Evolutionary conservation across 2,797 vertebrate genomes (phyloP).

Genomic region (Zalophus californianus): DNA sequence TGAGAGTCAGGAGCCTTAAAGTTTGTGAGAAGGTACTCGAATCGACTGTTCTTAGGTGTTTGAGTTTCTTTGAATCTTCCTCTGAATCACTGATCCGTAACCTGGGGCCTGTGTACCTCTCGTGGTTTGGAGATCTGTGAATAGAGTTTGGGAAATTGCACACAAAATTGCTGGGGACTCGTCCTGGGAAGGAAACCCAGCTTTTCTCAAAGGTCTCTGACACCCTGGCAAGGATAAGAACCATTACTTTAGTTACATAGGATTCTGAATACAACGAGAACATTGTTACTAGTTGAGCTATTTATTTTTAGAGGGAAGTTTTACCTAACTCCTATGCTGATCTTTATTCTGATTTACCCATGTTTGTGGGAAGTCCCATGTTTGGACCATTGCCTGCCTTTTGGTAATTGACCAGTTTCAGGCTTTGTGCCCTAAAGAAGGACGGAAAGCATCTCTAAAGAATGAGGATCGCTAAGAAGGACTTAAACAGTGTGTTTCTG

Average conservation of each 20-base stretch:
- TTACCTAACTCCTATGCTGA: not conserved
- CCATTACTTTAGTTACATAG: not conserved
- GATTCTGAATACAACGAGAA: not conserved
- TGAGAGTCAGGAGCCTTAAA: not conserved
- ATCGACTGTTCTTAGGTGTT: not conserved
- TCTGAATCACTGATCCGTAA: not conserved
- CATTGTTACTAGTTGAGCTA: not conserved
- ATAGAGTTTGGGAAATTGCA: not conserved
- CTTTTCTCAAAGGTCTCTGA: not conserved
- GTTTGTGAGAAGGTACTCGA: not conserved
- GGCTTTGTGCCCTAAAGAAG: not conserved
- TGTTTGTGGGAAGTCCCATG: not conserved
- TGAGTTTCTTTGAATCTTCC: not conserved
- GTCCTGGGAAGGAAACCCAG: not conserved
- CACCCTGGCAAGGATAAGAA: not conserved
- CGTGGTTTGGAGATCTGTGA: not conserved
- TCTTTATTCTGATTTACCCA: fast-evolving
- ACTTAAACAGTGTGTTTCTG: not conserved
- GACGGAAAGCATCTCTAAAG: not conserved
- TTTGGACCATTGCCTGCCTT: not conserved
- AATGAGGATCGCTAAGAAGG: not conserved
- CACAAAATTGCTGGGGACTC: not conserved
- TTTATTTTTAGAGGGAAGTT: not conserved
- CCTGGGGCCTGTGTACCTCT: not conserved
- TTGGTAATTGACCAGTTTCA: not conserved